Percentiles rank a stretch among this genome's conserved stretches.
Evolutionary conservation across 2,797 vertebrate genomes (phyloP).

Genomic region (Tokudaia muenninki): DNA sequence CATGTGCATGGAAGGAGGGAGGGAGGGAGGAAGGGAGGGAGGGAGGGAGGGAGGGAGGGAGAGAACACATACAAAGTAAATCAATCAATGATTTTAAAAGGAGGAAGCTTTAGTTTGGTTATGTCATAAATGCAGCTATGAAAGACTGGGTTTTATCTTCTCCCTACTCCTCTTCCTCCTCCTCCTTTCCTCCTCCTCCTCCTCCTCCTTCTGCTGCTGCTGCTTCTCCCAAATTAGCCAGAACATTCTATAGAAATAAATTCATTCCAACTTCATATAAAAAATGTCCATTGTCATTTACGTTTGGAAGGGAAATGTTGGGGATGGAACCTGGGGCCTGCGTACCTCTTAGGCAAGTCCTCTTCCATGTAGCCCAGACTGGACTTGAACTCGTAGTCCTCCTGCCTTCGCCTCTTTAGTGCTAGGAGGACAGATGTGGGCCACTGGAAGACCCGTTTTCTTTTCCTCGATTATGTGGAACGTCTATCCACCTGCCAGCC

Average conservation of each 20-base stretch:
- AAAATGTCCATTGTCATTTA: not conserved
- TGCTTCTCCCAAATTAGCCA: not conserved
- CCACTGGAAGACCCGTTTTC: not conserved
- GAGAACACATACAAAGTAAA: no score
- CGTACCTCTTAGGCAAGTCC: not conserved
- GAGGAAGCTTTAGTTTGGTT: not conserved
- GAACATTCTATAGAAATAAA: not conserved
- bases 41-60: no score
- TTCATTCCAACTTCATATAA: not conserved
- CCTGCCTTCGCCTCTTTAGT: not conserved
- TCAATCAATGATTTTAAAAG: not conserved
- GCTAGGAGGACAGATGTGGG: not conserved
- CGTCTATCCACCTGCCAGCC: not conserved
- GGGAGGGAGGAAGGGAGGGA: no score
- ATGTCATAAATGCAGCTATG: not conserved
- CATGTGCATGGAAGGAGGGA: no score
- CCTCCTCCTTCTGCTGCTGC: no score
- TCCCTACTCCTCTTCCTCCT: not conserved
- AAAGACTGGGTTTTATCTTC: not conserved
- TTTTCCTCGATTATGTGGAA: not conserved
- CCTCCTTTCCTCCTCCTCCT: no score
- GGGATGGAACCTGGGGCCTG: not conserved
- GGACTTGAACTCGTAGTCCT: not conserved
- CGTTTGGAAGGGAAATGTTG: not conserved
- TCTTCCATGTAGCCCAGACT: not conserved